Evolutionary conservation across 1,140 invertebrate genomes (phyloP), one percentile per base, ranked within the genome.

Genomic region (Coptotermes formosanus): DNA sequence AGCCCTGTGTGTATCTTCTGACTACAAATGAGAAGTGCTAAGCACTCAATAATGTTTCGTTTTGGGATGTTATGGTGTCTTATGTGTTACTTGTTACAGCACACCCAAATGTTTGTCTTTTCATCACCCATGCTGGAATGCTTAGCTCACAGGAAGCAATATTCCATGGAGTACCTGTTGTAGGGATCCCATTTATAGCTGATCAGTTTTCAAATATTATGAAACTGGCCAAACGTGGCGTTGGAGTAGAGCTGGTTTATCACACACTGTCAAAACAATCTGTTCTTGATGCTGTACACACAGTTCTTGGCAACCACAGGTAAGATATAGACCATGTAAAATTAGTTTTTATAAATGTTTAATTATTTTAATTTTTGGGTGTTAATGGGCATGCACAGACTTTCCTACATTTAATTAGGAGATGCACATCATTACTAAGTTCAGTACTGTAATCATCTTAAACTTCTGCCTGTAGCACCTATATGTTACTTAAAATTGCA

Each of bases 191-290:
- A 23, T 82, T 84, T 32, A 82, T 85, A n/a, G 86, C 43, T 38
- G 84, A 85, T 59, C 84, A 85, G 45, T 30, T 25, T 25, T 87
- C 88, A 45, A 93, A 93, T 87, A 82, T 91, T 2, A 87, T 89
- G n/a, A 85, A 89, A 52, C 89, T 90, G 9, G 89, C 88, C 25
- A 86, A 86, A 11, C 69, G 86, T 30, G 89, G 89, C 23, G 87
- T 88, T 59, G 90, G 86, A 43, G 14, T 88, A 38, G 32, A 82
- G 30, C 32, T 89, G 21, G 83, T 87, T 12, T 82, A 55, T 43
- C 44, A 87, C 30, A 88, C 87, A 43, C 30, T 89, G 3, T 87
- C 88, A 12, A 86, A 88, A 69, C 64, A 86, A 32, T 85, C 83
- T 8, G 38, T 88, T 30, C 52, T 59, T 21, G 14, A 86, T 4